A percentile compares a stretch with the other conserved stretches of the same genome.
Conservation (phyloP, 2,888 invertebrate species). For the Cantharis rufa region DNA sequence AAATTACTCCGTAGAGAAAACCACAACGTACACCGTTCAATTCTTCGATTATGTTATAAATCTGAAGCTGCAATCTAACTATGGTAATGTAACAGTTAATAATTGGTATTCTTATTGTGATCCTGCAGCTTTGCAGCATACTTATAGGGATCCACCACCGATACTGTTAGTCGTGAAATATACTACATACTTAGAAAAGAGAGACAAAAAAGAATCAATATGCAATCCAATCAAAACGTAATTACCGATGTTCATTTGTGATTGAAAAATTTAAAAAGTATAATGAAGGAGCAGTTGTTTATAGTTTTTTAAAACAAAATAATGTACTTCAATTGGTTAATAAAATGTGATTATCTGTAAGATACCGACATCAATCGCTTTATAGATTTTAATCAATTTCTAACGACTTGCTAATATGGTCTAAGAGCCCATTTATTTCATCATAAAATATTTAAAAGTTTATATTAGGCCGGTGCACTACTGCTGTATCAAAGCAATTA, state of each 20-base stretch:
- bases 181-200: neutral
- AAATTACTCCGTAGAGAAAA: too few species aligned
- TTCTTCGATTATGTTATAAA: too few species aligned
- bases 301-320: neutral
- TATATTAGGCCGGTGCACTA: neutral
- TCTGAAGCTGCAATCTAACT: too few species aligned
- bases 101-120: too few species aligned
- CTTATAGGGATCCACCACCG: too few species aligned
- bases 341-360: neutral
- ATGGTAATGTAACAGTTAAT: too few species aligned
- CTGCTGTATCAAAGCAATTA: slow-evolving; percentile 1
- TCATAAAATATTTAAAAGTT: slow-evolving; percentile 3
- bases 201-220: neutral
- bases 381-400: neutral
- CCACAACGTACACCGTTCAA: too few species aligned
- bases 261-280: neutral
- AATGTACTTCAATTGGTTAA: neutral
- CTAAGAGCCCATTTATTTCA: neutral
- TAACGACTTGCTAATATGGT: neutral
- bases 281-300: neutral
- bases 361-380: neutral
- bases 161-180: too few species aligned
- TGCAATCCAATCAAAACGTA: neutral
- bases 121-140: too few species aligned
- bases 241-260: neutral